Conservation (phyloP, 2,888 invertebrate species). For the Acanthopleura granulata region DNA sequence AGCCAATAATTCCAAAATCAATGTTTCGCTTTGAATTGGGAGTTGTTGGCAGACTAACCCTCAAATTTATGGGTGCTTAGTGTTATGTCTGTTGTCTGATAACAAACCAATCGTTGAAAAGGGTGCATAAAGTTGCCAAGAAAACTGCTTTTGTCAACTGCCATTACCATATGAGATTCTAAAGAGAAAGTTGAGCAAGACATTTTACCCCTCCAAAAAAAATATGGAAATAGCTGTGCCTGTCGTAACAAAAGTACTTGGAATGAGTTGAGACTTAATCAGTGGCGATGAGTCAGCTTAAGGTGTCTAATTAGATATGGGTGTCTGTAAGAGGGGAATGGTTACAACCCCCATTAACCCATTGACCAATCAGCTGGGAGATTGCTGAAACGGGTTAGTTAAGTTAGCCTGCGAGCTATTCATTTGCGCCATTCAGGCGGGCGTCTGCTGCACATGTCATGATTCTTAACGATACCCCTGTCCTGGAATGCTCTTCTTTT, state of each 20-base stretch:
- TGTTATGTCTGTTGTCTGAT: constrained; percentile 1
- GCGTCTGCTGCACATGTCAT: constrained; percentile 4
- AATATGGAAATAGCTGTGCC: neutral
- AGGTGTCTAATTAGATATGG: constrained; percentile 20
- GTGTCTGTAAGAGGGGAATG: constrained; percentile 7
- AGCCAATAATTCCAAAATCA: constrained; percentile 17
- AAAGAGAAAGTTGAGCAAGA: neutral
- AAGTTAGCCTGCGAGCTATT: constrained; percentile 8
- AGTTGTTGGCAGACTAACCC: neutral
- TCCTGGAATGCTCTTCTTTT: neutral
- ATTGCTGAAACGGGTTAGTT: constrained; percentile 18
- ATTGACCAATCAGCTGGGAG: neutral
- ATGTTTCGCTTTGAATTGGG: constrained; percentile 2
- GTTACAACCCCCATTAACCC: constrained; percentile 15
- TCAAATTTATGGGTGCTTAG: constrained; percentile 8
- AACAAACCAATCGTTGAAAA: neutral
- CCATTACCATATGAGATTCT: constrained; percentile 4
- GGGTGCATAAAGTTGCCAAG: neutral
- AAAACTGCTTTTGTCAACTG: neutral
- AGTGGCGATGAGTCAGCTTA: constrained; percentile 11
- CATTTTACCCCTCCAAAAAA: neutral
- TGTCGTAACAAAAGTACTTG: neutral
- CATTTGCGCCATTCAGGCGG: neutral
- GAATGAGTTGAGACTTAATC: constrained; percentile 8
- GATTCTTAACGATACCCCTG: constrained; percentile 12